Evolutionary conservation across 2,888 invertebrate species (phyloP).

Genomic region (Cephus nigrinus): DNA sequence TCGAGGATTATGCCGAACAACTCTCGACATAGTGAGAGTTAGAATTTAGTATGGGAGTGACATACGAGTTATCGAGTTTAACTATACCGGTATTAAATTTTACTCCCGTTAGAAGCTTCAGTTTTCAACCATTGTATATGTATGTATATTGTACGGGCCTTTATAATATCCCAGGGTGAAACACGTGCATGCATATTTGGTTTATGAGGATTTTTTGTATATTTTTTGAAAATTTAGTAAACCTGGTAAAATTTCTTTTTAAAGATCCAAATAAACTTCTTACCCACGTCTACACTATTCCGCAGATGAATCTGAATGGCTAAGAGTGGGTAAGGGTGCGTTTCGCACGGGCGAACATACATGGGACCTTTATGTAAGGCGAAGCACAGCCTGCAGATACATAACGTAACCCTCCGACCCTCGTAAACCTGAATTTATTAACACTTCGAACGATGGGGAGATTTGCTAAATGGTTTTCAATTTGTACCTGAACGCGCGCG

Average conservation of each 20-base stretch:
- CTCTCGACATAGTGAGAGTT: slow-evolving; percentile 47
- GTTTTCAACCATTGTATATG: not conserved
- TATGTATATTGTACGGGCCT: not conserved
- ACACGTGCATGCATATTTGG: not conserved
- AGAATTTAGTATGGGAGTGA: slow-evolving; percentile 51
- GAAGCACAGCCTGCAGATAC: slow-evolving; percentile 37
- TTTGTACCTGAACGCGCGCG: slow-evolving; percentile 59
- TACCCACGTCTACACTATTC: not conserved
- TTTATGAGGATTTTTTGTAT: not conserved
- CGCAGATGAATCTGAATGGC: not conserved
- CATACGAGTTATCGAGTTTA: slow-evolving; percentile 48
- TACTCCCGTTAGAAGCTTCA: not conserved
- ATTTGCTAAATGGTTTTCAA: slow-evolving; percentile 66
- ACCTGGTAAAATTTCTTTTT: not conserved
- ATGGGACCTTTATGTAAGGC: slow-evolving; percentile 38
- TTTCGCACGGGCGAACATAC: slow-evolving; percentile 20
- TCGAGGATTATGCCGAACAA: slow-evolving; percentile 48
- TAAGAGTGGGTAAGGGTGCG: not conserved
- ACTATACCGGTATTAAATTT: slow-evolving; percentile 46
- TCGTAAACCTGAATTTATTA: slow-evolving; percentile 66
- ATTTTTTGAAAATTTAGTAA: not conserved
- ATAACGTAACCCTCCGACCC: slow-evolving; percentile 32
- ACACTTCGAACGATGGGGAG: slow-evolving; percentile 60
- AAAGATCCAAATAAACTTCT: not conserved
- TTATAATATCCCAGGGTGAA: not conserved